A percentile compares a stretch with the other conserved stretches of the same genome.
Conservation (phyloP, 2,888 invertebrate species). For the Sinopyrophorus schimmeli region DNA sequence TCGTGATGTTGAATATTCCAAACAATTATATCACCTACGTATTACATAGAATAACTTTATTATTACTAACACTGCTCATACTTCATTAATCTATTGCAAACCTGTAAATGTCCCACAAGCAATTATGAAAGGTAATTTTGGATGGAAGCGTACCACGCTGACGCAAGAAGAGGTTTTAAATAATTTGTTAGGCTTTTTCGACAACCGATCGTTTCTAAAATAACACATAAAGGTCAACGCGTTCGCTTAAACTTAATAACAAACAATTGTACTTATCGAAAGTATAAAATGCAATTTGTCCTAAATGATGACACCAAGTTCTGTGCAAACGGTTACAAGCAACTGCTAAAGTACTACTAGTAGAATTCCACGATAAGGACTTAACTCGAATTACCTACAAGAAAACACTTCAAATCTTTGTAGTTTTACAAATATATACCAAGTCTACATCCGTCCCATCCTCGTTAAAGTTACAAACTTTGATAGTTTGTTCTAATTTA, state of each 20-base stretch:
- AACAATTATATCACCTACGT: conserved; percentile 43
- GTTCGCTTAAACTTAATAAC: too few species aligned
- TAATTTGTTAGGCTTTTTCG: conserved; percentile 45
- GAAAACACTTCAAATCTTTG: conserved; percentile 7
- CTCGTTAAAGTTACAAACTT: conserved; percentile 28
- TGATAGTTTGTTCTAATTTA: conserved; percentile 45
- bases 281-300: conserved; percentile 46
- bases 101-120: conserved; percentile 56
- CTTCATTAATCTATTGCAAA: conserved; percentile 22
- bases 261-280: conserved; percentile 43
- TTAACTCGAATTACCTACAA: conserved; percentile 38
- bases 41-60: neutral
- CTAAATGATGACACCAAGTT: conserved; percentile 54
- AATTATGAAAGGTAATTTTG: conserved; percentile 55
- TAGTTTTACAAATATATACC: conserved; percentile 14
- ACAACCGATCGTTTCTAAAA: conserved; percentile 45
- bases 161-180: conserved; percentile 54
- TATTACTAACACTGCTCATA: too few species aligned
- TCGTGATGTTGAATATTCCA: conserved; percentile 50
- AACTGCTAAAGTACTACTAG: conserved; percentile 51
- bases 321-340: conserved; percentile 49
- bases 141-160: conserved; percentile 56
- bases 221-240: too few species aligned
- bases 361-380: conserved; percentile 52
- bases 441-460: conserved; percentile 22